Evolutionary conservation across 2,113 vertebrate species (phyloP).

Genomic region (Tretioscincus oriximinensis): DNA sequence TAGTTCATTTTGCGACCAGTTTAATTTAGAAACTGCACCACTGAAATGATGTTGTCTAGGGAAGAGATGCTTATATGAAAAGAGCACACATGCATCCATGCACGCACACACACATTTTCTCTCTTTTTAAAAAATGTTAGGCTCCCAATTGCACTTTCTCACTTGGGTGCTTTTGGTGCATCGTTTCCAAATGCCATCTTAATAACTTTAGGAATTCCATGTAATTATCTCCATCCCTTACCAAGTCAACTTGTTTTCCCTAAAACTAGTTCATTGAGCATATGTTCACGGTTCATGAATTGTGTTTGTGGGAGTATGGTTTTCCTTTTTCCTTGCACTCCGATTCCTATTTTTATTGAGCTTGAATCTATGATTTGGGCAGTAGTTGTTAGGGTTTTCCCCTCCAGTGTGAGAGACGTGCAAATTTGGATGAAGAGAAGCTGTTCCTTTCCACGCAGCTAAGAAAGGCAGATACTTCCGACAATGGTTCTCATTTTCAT

Average conservation of each 20-base stretch:
- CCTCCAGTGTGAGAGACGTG: not conserved
- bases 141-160: constrained; percentile 30
- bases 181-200: constrained; percentile 2
- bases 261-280: not conserved
- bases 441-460: not conserved
- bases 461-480: not conserved
- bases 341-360: not conserved
- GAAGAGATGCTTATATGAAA: constrained; percentile 38
- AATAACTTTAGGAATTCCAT: not conserved
- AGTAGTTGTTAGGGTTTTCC: not conserved
- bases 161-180: constrained; percentile 1
- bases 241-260: constrained; percentile 2
- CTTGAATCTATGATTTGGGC: not conserved
- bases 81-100: not conserved
- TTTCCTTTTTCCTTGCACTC: no score
- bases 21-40: constrained; percentile 16
- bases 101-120: not conserved
- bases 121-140: no score
- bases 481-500: not conserved
- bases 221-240: constrained; percentile 14
- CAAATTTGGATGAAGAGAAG: not conserved
- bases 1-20: constrained; percentile 16
- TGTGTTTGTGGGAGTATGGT: not conserved
- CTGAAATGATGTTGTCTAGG: not conserved
- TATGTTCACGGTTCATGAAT: not conserved